phyloP scores from a whole-genome alignment of 2,113 vertebrate species.

The Polypterus senegalus region DNA sequence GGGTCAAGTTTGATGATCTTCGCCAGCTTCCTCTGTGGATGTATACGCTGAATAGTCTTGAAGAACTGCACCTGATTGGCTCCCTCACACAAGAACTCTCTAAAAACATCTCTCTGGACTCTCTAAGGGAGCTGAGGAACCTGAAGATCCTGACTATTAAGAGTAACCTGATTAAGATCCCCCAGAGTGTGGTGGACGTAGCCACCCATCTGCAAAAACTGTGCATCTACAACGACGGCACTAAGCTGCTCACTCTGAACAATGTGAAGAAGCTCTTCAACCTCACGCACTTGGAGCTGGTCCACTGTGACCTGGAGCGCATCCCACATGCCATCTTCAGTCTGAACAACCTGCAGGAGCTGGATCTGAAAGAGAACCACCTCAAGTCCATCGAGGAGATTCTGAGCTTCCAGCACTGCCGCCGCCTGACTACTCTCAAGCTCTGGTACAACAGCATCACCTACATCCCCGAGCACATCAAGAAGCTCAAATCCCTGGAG shows the following conservation, averaged over 20 bases:
- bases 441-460: constrained; percentile 76
- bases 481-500: constrained; percentile 62
- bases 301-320: constrained; percentile 64
- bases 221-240: constrained; percentile 58
- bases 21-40: constrained; percentile 70
- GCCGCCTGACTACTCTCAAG: constrained; percentile 52
- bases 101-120: constrained; percentile 48
- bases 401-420: constrained; percentile 75
- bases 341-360: constrained; percentile 58
- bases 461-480: constrained; percentile 68
- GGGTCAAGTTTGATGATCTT: constrained; percentile 50
- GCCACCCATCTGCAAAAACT: constrained; percentile 56
- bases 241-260: constrained; percentile 58
- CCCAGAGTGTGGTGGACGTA: constrained; percentile 53
- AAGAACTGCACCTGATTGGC: constrained; percentile 66
- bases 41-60: constrained; percentile 55
- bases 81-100: constrained; percentile 53
- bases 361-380: constrained; percentile 72
- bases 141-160: constrained; percentile 57
- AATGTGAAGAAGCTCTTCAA: constrained; percentile 63
- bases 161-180: constrained; percentile 62
- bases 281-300: constrained; percentile 56
- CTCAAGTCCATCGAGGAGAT: constrained; percentile 74
- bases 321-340: constrained; percentile 76
- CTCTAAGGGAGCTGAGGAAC: constrained; percentile 58